These are phyloP conservation scores for Micromussa lordhowensis DNA, from an alignment of 92 coral and sea anemone genomes.

Conservation along the genomic window DNA sequence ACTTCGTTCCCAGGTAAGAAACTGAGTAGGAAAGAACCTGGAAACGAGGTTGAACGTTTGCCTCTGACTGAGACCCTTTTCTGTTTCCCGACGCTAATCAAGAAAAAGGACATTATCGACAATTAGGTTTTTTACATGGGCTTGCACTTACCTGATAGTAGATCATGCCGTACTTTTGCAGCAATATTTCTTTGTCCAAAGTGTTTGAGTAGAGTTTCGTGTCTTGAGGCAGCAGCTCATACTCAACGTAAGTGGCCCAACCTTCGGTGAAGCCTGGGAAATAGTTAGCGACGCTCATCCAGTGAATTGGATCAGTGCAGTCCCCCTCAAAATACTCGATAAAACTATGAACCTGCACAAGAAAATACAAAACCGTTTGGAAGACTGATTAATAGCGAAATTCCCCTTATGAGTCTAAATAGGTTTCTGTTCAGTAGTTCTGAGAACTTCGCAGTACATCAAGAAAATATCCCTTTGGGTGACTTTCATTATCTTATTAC, in stretches of 20 bases:
- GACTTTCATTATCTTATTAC: no score
- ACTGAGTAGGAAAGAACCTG: no score
- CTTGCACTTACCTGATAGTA: conserved; percentile 43
- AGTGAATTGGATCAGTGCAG: conserved; percentile 59
- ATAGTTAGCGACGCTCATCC: conserved; percentile 57
- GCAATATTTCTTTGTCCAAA: conserved; percentile 32
- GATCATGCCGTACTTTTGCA: conserved; percentile 83
- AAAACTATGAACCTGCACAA: conserved; percentile 82
- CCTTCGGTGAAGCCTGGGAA: conserved; percentile 92
- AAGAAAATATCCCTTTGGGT: no score
- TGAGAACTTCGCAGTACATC: no score
- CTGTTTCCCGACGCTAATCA: background rate
- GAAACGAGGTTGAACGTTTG: no score
- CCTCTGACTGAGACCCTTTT: background rate
- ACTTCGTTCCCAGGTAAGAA: no score
- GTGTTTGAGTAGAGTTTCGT: conserved; percentile 68
- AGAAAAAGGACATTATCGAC: background rate
- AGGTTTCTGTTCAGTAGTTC: no score
- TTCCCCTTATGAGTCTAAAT: no score
- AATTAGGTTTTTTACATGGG: background rate
- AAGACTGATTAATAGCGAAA: no score
- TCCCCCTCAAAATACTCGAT: conserved; percentile 64
- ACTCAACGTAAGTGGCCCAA: conserved; percentile 91
- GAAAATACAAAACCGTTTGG: background rate
- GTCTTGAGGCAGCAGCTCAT: conserved; percentile 66